Evolutionary conservation across 2,888 invertebrate species (phyloP).

Genomic region (Calliopum simillimum): DNA sequence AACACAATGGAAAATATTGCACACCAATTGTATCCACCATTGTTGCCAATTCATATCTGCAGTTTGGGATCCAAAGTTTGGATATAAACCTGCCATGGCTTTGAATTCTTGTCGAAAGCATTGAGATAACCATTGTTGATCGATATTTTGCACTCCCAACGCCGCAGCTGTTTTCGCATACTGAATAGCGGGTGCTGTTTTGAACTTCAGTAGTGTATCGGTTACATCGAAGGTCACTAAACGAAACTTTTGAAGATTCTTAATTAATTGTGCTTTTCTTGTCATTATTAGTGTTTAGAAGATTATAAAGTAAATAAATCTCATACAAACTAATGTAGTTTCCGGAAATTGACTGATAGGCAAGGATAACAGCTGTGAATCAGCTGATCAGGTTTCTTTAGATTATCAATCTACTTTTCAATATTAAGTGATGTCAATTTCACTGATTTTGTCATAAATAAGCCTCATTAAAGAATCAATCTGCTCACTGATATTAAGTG

Average conservation of each 20-base stretch:
- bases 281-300: constrained; percentile 47
- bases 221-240: constrained; percentile 91
- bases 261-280: constrained; percentile 49
- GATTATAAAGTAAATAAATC: background rate
- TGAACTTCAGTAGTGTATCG: constrained; percentile 84
- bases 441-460: too few species aligned
- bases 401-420: too few species aligned
- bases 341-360: too few species aligned
- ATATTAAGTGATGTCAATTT: too few species aligned
- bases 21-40: constrained; percentile 80
- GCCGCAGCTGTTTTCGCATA: constrained; percentile 77
- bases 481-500: too few species aligned
- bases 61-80: constrained; percentile 80
- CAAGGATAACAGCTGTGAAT: too few species aligned
- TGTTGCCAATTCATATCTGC: constrained; percentile 76
- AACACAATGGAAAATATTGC: constrained; percentile 54
- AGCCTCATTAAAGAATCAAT: too few species aligned
- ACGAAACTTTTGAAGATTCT: constrained; percentile 61
- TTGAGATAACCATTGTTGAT: constrained; percentile 60
- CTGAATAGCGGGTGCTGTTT: constrained; percentile 74
- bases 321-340: too few species aligned
- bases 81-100: constrained; percentile 74
- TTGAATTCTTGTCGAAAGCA: constrained; percentile 76
- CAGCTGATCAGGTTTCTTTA: too few species aligned
- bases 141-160: constrained; percentile 70